Evolutionary conservation across 1,140 invertebrate genomes (phyloP).

Genomic region (Macrobrachium rosenbergii): DNA sequence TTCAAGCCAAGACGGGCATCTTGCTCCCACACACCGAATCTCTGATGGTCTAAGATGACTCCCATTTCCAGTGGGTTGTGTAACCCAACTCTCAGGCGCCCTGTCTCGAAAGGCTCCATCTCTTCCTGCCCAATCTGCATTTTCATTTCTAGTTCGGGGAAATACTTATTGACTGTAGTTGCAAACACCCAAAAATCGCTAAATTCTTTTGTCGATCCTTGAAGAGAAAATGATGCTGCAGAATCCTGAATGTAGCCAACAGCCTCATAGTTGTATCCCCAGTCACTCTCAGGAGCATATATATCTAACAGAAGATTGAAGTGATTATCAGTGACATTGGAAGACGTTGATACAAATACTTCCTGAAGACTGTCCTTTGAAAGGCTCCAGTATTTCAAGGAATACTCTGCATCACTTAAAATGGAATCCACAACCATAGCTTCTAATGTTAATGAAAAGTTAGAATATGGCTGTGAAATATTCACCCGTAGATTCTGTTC

Average conservation of each 20-base stretch:
- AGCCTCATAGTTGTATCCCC: slow-evolving; percentile 42
- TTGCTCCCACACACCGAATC: slow-evolving; percentile 36
- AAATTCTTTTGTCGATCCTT: slow-evolving; percentile 7
- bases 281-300: not conserved
- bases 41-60: slow-evolving; percentile 33
- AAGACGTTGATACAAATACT: slow-evolving; percentile 21
- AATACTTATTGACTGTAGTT: slow-evolving; percentile 25
- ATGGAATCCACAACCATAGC: not conserved
- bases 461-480: slow-evolving; percentile 36
- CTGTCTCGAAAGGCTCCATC: slow-evolving; percentile 25
- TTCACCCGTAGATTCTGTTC: slow-evolving; percentile 10
- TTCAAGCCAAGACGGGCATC: slow-evolving; percentile 41
- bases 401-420: not conserved
- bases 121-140: slow-evolving; percentile 18
- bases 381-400: slow-evolving; percentile 43
- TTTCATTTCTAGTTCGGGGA: slow-evolving; percentile 25
- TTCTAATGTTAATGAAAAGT: slow-evolving; percentile 24
- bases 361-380: slow-evolving; percentile 10
- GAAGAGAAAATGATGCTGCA: not conserved
- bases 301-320: slow-evolving; percentile 15
- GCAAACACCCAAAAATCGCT: slow-evolving; percentile 39
- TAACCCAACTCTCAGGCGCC: slow-evolving; percentile 37
- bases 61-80: slow-evolving; percentile 49
- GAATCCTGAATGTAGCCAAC: not conserved
- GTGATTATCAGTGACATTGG: not conserved